Base-by-base conservation (phyloP, 37 sponge, comb jelly and placozoan genomes). In the Cliona cf. orientalis region DNA sequence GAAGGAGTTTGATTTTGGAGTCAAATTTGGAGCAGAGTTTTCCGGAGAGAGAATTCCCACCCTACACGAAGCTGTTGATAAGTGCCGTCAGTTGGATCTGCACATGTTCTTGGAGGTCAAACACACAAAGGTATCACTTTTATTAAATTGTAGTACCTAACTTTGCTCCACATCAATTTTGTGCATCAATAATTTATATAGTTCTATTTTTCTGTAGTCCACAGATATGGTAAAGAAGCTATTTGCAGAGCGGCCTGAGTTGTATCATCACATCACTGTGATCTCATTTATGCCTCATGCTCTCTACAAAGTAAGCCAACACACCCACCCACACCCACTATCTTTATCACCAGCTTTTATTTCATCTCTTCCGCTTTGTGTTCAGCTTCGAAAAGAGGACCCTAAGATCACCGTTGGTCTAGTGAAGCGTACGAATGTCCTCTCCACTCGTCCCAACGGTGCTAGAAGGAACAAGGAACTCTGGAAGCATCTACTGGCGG, bases 71-170 rank as follows among this genome's bases (percentile, higher is more conserved):
- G 67, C 73, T 22, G 43, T 86, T 2, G 68, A 59, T 3, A 29
- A 72, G 6, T 79, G 79, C 21, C 46, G 79, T 33, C 66, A 79
- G 36, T 68, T 79, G 38, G 73, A 86, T 35, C 31, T 86, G 39
- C 35, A 32, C 21, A 23, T 86, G 49, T 72, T 80, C 28, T 32
- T 86, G 44, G 87, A 86, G 31, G 46, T 86, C 61, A 86, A 78
- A 17, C 55, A 11, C 14, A 69, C 43, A 9, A 25, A 6, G n/a
- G n/a, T n/a, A n/a, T n/a, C n/a, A n/a, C n/a, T n/a, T n/a, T n/a
- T n/a, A n/a, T n/a, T n/a, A n/a, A n/a, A n/a, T n/a, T n/a, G n/a
- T n/a, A n/a, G n/a, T n/a, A n/a, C n/a, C n/a, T n/a, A n/a, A n/a
- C n/a, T n/a, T n/a, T n/a, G n/a, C n/a, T n/a, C n/a, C n/a, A n/a